These are phyloP conservation scores for Sebastolobus altivelis DNA, from an alignment of 2,797 vertebrate species.

Conservation along the genomic window DNA sequence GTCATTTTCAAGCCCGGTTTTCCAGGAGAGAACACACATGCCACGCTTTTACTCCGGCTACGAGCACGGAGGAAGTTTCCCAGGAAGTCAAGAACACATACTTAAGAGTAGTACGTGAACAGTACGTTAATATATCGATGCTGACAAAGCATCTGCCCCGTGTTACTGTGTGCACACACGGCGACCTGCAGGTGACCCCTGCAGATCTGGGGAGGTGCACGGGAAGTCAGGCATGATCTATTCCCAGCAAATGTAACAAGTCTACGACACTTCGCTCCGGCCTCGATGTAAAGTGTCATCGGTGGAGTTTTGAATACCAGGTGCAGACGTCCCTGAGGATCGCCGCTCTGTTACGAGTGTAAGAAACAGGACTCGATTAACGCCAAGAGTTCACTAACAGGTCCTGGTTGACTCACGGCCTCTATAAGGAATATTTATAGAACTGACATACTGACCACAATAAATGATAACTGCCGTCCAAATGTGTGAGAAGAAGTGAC, in stretches of 20 bases:
- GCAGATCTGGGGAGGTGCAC: constrained; percentile 55
- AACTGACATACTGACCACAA: constrained; percentile 59
- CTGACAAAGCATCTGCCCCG: constrained; percentile 83
- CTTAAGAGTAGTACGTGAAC: constrained; percentile 53
- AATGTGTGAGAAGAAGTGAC: constrained; percentile 34
- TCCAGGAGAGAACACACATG: constrained; percentile 67
- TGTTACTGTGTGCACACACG: constrained; percentile 59
- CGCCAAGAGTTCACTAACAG: constrained; percentile 46
- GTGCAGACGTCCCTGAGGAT: constrained; percentile 67
- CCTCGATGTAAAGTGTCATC: constrained; percentile 50
- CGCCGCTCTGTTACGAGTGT: constrained; percentile 28
- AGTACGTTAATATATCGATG: constrained; percentile 69
- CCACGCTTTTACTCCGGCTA: constrained; percentile 66
- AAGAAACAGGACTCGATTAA: constrained; percentile 47
- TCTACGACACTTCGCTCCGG: constrained; percentile 36
- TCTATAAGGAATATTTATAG: constrained; percentile 77
- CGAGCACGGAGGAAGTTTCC: constrained; percentile 58
- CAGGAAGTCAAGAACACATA: constrained; percentile 71
- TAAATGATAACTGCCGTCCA: constrained; percentile 50
- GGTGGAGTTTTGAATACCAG: constrained; percentile 65
- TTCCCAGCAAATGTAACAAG: constrained; percentile 64
- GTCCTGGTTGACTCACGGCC: constrained; percentile 52
- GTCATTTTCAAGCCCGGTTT: constrained; percentile 71
- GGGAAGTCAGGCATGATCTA: constrained; percentile 58
- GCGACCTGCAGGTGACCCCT: constrained; percentile 62